Evolutionary conservation across 1,140 invertebrate genomes (phyloP).

Genomic region (Solen grandis): DNA sequence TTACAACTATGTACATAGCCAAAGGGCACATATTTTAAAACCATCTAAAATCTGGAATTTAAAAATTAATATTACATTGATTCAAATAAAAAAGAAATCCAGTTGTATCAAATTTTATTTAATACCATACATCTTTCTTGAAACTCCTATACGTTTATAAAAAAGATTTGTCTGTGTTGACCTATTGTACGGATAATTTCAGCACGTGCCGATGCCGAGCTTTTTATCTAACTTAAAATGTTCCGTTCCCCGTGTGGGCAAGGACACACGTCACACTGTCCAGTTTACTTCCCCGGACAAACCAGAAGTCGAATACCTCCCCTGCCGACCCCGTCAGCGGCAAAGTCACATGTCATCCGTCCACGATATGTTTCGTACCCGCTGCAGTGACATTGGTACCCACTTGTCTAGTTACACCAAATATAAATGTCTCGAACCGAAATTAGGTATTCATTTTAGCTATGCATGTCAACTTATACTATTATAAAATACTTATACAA

Average conservation of each 20-base stretch:
- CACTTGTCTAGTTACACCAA: conserved; percentile 58
- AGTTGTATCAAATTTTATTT: too few relatives aligned
- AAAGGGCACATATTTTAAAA: too few relatives aligned
- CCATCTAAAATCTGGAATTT: too few relatives aligned
- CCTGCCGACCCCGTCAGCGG: conserved; percentile 32
- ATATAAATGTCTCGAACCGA: conserved; percentile 38
- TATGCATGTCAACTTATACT: background rate
- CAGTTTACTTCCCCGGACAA: conserved; percentile 19
- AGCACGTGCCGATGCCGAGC: conserved; percentile 28
- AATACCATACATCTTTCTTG: too few relatives aligned
- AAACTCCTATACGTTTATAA: too few relatives aligned
- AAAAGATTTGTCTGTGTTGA: too few relatives aligned
- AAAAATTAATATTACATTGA: too few relatives aligned
- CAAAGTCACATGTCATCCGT: conserved; percentile 24
- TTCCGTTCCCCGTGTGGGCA: conserved; percentile 7
- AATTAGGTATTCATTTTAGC: background rate
- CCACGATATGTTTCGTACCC: conserved; percentile 21
- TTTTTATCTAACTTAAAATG: conserved; percentile 19
- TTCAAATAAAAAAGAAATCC: too few relatives aligned
- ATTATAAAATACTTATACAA: background rate
- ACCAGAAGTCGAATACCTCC: conserved; percentile 57
- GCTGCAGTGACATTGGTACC: conserved; percentile 56
- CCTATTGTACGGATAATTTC: too few relatives aligned
- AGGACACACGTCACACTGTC: conserved; percentile 22
- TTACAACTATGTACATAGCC: too few relatives aligned